Evolutionary conservation across 2,797 vertebrate genomes (phyloP), one percentile per base, ranked within the genome.

Genomic region (Poeciliopsis gracilis): DNA sequence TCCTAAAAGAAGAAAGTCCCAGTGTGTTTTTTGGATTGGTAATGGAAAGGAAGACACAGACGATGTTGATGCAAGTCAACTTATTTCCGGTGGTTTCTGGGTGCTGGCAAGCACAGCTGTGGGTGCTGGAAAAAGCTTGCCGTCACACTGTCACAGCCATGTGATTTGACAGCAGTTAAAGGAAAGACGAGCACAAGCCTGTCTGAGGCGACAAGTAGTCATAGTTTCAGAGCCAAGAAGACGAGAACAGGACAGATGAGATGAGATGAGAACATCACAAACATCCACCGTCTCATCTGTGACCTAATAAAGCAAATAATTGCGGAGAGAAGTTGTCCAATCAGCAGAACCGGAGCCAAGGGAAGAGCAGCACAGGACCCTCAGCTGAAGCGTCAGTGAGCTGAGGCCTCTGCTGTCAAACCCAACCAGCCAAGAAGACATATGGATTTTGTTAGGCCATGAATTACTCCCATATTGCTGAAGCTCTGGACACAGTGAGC

Each of bases 241-340:
- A 67, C 72, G 82, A 80, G 45, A 66, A 28, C 79, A 53, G 63
- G 51, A 59, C 81, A 82, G 80, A 84, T 76, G 76, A 87, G 81
- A 84, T 76, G 76, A 87, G 81, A 88, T 87, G 86, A 87, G 79
- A 74, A 77, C 82, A 80, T 85, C 74, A 57, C 30, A 5, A 81
- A 84, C 73, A 84, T 89, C 85, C 82, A 49, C 77, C 69, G 13
- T 72, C 79, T 77, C 43, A 61, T 79, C 78, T 77, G 75, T 49
- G 80, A 82, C 36, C 82, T 43, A 79, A 77, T 81, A 81, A 84
- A 74, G 79, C 77, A 78, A 78, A 79, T 72, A 80, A 43, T 70
- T 73, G 72, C 15, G 75, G 78, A 84, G 82, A 78, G 78, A 84
- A 36, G 72, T 71, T 86, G 66, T 89, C 87, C 83, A 79, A 82